Percentiles rank a stretch among this genome's conserved stretches.
Evolutionary conservation across 2,797 vertebrate species (phyloP).

Genomic region (Eremophila alpestris): DNA sequence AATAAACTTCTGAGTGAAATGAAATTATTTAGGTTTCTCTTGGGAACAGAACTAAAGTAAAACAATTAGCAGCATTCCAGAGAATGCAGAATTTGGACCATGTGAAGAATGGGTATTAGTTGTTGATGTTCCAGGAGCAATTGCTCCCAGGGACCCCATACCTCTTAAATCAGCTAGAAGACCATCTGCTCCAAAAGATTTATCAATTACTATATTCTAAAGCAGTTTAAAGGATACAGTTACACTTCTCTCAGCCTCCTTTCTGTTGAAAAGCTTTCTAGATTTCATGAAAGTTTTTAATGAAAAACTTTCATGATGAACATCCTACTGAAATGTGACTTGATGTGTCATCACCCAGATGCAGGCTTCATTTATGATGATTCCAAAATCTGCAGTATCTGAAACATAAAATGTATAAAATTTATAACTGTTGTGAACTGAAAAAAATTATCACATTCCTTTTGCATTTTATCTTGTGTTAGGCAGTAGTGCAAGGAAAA

Average conservation of each 20-base stretch:
- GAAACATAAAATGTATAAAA: neutral
- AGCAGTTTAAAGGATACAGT: neutral
- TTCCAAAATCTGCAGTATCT: neutral
- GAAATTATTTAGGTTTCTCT: conserved; percentile 35
- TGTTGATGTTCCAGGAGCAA: conserved; percentile 43
- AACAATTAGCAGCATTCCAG: conserved; percentile 53
- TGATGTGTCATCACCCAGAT: neutral
- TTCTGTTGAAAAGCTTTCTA: neutral
- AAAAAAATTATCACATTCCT: neutral
- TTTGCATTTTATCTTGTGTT: neutral
- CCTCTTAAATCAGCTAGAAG: conserved; percentile 54
- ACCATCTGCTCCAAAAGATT: conserved; percentile 61
- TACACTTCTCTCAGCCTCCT: neutral
- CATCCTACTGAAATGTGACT: neutral
- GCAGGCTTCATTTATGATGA: neutral
- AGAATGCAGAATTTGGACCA: conserved; percentile 37
- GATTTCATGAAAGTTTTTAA: neutral
- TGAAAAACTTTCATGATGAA: neutral
- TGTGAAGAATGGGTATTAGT: conserved; percentile 48
- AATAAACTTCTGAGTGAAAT: neutral
- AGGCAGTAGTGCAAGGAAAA: neutral
- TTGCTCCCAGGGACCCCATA: conserved; percentile 49
- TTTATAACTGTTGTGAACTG: neutral
- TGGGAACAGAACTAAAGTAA: neutral
- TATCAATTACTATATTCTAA: conserved; percentile 25